Evolutionary conservation across 2,888 invertebrate genomes (phyloP).

Genomic region (Kryphioiulus occultus): DNA sequence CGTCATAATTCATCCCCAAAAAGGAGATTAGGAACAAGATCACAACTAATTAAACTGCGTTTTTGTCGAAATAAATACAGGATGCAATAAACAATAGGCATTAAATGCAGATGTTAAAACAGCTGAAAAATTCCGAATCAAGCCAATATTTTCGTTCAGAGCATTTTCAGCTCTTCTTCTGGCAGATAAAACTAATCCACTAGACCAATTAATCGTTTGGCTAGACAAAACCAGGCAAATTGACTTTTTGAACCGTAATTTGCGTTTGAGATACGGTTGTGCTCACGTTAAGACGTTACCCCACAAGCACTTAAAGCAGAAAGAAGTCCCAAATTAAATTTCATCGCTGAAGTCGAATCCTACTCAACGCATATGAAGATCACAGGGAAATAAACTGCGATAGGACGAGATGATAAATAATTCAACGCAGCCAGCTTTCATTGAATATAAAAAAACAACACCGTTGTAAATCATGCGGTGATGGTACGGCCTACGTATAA

Average conservation of each 20-base stretch:
- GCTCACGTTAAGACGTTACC: background rate
- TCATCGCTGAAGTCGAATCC: background rate
- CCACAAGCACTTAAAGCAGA: background rate
- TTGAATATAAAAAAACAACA: background rate
- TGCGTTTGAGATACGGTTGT: background rate
- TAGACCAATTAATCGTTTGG: slow-evolving; percentile 1
- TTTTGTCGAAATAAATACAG: too few species aligned
- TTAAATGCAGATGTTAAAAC: too few species aligned
- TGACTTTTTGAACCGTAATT: slow-evolving; percentile 6
- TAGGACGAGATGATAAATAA: background rate
- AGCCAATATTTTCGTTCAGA: too few species aligned
- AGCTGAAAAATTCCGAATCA: too few species aligned
- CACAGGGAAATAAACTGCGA: background rate
- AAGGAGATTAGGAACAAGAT: too few species aligned
- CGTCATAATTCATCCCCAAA: too few species aligned
- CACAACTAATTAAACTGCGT: too few species aligned
- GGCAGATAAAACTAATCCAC: background rate
- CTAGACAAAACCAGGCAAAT: slow-evolving; percentile 12
- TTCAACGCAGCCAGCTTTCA: slow-evolving; percentile 1
- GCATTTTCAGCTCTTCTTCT: background rate
- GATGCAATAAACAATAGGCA: too few species aligned
- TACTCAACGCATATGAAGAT: background rate
- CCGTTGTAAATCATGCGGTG: background rate
- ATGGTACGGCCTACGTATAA: background rate
- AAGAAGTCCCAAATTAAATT: slow-evolving; percentile 9